Percentiles rank a stretch among this genome's conserved stretches.
Conservation (phyloP, 2,888 invertebrate genomes). For the Sussaba pulchella region DNA sequence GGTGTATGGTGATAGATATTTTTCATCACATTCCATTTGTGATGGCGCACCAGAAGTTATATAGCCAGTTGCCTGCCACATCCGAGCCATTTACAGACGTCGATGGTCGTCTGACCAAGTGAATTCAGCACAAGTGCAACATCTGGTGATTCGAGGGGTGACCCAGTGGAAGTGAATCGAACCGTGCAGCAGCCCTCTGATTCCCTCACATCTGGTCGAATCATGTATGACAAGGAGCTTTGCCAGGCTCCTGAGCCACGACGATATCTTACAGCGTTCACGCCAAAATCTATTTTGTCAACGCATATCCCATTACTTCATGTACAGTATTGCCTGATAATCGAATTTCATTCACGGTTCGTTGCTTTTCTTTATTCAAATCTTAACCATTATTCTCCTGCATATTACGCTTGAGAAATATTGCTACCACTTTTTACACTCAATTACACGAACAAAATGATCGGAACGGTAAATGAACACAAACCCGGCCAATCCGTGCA, state of each 20-base stretch:
- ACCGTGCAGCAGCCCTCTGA: slow-evolving; percentile 18
- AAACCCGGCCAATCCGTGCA: slow-evolving; percentile 20
- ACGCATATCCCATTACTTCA: neutral
- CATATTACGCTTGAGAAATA: too few relatives aligned
- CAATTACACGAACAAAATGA: neutral
- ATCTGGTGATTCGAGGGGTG: slow-evolving; percentile 61
- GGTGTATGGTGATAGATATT: neutral
- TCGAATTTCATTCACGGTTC: neutral
- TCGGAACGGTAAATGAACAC: slow-evolving; percentile 28
- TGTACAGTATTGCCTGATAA: neutral
- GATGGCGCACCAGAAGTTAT: slow-evolving; percentile 8
- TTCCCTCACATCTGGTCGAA: slow-evolving; percentile 45
- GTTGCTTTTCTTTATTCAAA: too few relatives aligned
- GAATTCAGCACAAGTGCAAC: slow-evolving; percentile 57
- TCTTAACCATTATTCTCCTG: too few relatives aligned
- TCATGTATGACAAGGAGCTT: slow-evolving; percentile 52
- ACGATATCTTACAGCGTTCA: slow-evolving; percentile 17
- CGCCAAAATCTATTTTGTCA: neutral
- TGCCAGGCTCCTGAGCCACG: slow-evolving; percentile 24
- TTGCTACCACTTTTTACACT: too few relatives aligned
- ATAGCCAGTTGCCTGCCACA: neutral
- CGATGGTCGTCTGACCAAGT: slow-evolving; percentile 26
- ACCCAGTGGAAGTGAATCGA: slow-evolving; percentile 34
- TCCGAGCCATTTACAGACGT: slow-evolving; percentile 19
- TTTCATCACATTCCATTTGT: neutral